A percentile compares a stretch with the other conserved stretches of the same genome.
Conservation (phyloP, 2,797 vertebrate species). For the Sebastes reedi region DNA sequence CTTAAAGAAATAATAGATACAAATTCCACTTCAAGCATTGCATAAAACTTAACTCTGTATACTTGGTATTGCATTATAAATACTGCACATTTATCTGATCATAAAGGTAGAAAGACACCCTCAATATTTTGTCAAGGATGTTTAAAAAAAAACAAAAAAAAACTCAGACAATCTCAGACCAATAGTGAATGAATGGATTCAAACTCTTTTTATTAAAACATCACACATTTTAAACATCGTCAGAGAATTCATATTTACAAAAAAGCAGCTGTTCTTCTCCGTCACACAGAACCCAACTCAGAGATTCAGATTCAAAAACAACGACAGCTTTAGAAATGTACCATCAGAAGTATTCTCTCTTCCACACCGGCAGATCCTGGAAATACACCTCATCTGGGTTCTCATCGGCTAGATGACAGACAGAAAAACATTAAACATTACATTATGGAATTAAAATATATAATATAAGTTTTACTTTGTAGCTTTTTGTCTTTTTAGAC, state of each 20-base stretch:
- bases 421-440: not conserved
- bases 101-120: too few species aligned
- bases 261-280: not conserved
- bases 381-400: constrained; percentile 77
- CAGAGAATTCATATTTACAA: constrained; percentile 61
- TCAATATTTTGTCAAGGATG: not conserved
- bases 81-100: not conserved
- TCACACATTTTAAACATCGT: constrained; percentile 47
- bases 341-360: constrained; percentile 81
- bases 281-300: constrained; percentile 1
- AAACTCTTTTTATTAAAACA: constrained; percentile 76
- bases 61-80: not conserved
- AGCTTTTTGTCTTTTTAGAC: not conserved
- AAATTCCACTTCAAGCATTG: too few species aligned
- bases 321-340: constrained; percentile 12
- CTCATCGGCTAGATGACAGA: constrained; percentile 70
- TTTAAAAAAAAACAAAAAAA: not conserved
- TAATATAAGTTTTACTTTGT: not conserved
- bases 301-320: constrained; percentile 2
- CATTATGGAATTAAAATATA: not conserved
- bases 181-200: constrained; percentile 54
- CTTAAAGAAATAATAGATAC: too few species aligned
- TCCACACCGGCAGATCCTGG: constrained; percentile 82
- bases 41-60: too few species aligned
- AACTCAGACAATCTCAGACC: not conserved